Conservation (phyloP, 2,113 vertebrate genomes). For the Choloepus hoffmanni region DNA sequence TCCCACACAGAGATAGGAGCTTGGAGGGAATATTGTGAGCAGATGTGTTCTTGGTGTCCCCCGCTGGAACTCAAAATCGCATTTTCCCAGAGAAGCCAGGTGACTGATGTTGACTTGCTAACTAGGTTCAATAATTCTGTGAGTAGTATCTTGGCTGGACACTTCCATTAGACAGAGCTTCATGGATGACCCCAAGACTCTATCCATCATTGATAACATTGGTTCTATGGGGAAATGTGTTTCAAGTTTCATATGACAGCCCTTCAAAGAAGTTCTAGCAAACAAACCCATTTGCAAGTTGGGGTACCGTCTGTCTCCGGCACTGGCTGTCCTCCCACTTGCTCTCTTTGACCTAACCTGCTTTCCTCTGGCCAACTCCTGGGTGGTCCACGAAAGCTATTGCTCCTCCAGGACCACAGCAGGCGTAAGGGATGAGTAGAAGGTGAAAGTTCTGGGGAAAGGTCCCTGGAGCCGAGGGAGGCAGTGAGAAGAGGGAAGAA, state of each 20-base stretch:
- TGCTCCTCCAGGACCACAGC: constrained; percentile 60
- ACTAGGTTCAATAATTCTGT: neutral
- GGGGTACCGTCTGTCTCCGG: constrained; percentile 56
- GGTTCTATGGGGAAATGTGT: constrained; percentile 41
- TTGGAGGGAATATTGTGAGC: neutral
- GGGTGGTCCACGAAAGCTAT: constrained; percentile 67
- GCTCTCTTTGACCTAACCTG: constrained; percentile 68
- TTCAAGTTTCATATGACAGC: constrained; percentile 21
- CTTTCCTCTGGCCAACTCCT: constrained; percentile 73
- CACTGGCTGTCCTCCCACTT: constrained; percentile 61
- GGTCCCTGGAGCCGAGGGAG: neutral
- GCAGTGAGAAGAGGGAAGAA: neutral
- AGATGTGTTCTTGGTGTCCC: neutral
- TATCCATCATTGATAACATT: constrained; percentile 52
- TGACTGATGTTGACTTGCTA: constrained; percentile 31
- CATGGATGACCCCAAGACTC: neutral
- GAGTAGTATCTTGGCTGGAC: constrained; percentile 22
- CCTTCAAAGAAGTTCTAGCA: constrained; percentile 62
- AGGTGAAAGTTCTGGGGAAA: constrained; percentile 70
- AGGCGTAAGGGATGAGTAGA: constrained; percentile 56
- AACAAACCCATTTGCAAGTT: constrained; percentile 67
- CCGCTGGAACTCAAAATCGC: neutral
- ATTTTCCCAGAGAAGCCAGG: constrained; percentile 33
- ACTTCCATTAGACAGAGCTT: constrained; percentile 15
- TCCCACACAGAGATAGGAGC: neutral